Base-by-base conservation (phyloP, 2,113 vertebrate species). In the Labeo catla region DNA sequence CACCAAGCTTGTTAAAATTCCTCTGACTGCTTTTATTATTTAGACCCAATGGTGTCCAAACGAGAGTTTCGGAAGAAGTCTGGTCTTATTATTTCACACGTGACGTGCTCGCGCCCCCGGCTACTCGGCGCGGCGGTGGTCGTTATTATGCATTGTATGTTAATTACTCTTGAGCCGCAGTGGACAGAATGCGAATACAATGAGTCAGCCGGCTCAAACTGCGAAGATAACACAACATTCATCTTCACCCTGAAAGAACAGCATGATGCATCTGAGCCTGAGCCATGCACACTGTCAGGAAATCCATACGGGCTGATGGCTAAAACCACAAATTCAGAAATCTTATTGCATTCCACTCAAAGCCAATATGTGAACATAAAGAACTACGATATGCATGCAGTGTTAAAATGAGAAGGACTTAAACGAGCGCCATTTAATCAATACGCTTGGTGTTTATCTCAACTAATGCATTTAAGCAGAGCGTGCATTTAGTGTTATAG, bases 111-210 rank as follows among this genome's bases (percentile, higher is more conserved):
- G 43, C 11, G 3, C 73, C n/a, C 16, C 9, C 28, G 10, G 76
- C 15, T 10, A 36, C 28, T 21, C 15, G 2, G 19, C 2, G 2
- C 19, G 2, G 12, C 7, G 7, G 34, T 16, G 36, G 19, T 8
- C 10, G 50, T 57, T 59, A 72, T 84, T 73, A 73, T 73, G 81
- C 68, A 84, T 84, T 84, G 50, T 84, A 73, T 59, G 81, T 45
- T 84, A 84, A 84, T 84, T 43, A 59, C 66, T 45, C 49, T 23
- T 6, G 49, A 45, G 66, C 68, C 36, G 7, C 49, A 7, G 36
- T 45, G 68, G 21, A 23, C 34, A 73, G 43, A 21, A 10, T 12
- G 43, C 1, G 23, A 21, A 54, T 47, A 68, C 12, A 36, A 45
- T 54, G 66, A 83, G 81, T 73, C 81, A 83, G 34, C 3, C 8